Conservation (phyloP, 2,888 invertebrate species). For the Xestia sexstrigata region DNA sequence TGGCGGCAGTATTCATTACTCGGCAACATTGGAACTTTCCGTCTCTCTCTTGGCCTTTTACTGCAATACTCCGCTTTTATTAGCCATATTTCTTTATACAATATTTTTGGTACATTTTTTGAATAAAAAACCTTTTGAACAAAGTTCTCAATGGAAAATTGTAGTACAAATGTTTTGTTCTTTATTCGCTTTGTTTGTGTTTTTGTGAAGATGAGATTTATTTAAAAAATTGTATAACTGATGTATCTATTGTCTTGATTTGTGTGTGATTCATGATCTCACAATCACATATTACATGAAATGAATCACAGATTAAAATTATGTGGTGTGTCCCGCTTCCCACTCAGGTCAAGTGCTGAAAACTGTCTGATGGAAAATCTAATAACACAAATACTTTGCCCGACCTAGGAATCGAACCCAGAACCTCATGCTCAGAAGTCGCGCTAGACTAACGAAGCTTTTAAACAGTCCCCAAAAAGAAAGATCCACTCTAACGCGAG, state of each 20-base stretch:
- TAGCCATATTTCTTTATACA: constrained; percentile 49
- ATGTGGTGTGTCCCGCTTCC: not conserved
- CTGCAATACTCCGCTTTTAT: constrained; percentile 41
- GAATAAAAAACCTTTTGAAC: constrained; percentile 38
- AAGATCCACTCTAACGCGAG: rapidly evolving
- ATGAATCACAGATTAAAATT: not conserved
- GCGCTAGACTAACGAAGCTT: not conserved
- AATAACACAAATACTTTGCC: not conserved
- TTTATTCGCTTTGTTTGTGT: constrained; percentile 23
- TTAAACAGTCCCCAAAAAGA: not conserved
- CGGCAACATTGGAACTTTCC: constrained; percentile 49
- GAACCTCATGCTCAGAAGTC: not conserved
- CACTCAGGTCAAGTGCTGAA: not conserved
- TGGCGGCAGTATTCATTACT: constrained; percentile 58
- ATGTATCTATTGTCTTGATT: not conserved
- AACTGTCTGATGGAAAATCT: not conserved
- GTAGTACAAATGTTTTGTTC: constrained; percentile 37
- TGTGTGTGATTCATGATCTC: not conserved
- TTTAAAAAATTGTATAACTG: constrained; percentile 9
- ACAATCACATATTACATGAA: too few relatives aligned
- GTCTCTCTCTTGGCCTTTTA: constrained; percentile 15
- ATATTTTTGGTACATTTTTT: constrained; percentile 33
- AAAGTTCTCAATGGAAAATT: constrained; percentile 44
- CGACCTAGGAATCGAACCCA: not conserved
- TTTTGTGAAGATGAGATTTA: constrained; percentile 17